Evolutionary conservation across 2,888 invertebrate genomes (phyloP), one percentile per base, ranked within the genome.

Genomic region (Ganaspis brasiliensis): DNA sequence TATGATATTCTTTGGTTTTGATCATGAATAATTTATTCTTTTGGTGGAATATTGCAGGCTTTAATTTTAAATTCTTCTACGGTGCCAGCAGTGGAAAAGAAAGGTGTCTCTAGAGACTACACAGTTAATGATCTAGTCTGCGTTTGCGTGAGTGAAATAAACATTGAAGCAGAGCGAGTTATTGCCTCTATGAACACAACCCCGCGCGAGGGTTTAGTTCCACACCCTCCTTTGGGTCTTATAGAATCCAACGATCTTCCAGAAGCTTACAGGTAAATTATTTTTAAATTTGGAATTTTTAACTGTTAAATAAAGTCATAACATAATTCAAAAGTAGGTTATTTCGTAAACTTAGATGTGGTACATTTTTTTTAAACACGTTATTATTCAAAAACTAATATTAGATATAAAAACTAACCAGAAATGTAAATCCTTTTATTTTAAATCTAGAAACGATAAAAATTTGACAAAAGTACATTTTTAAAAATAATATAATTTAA

Each of bases 91-190:
- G 94, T 95, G 89, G 96, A 96, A 93, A 96, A 96, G 93, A 95
- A 95, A 91, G 95, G 95, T 91, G 93, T 95, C 80, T 94, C 95
- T 91, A 95, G 96, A 91, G 94, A 94, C 92, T 97, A 96, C 93
- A 94, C 95, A 92, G 94, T 94, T 92, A 96, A 96, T 93, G 97
- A 97, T 93, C 95, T 95, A 86, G 95, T 97, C 77, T 96, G 97
- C 93, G 97, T 97, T 92, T 97, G 97, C 93, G 96, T 97, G 72
- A 93, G 97, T 87, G 97, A 96, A 93, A 95, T 97, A 81, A 96
- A 96, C 90, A 95, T 96, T 61, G 97, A 97, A 91, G 95, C 96
- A 74, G 97, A 97, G 92, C 97, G 97, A 93, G 95, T 97, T 93
- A 95, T 96, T 86, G 95, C 96, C 91, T 96, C 96, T 91, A 96